Base-by-base conservation (phyloP, 1,140 invertebrate species). In the Matsumurasca onukii region DNA sequence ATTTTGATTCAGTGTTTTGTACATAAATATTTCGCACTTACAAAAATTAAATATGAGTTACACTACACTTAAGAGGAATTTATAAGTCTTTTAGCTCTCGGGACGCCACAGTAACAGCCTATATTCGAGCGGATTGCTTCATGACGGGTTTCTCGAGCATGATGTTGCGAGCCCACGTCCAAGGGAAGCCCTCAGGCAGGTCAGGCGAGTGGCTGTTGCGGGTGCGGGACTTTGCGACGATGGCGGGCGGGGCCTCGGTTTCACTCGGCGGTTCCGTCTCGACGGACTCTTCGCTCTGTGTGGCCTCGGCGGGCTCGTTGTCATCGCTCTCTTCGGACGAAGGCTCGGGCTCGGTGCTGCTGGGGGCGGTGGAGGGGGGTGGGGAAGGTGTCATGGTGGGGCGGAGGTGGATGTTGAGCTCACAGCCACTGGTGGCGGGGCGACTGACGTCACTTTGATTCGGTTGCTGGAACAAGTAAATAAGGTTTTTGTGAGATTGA, bases 351-450 rank as follows among this genome's bases (percentile, higher is more conserved):
- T 61, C 29, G 15, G 80, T 81, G 52, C 81, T 75, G 67, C 78
- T 81, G 76, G 82, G 80, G 73, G 81, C 80, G 27, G 80, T 81
- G 39, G 80, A 78, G 73, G 82, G 78, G 74, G 81, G 80, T 74
- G 82, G 80, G 70, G 78, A 80, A 75, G 80, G 68, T 78, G 80
- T 31, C 78, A 80, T 30, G 22, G 63, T 45, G n/a, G 59, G 5
- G 39, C 13, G 3, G 55, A n/a, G 24, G 55, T 13, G 25, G 55
- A 29, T 2, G 55, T 59, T 13, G 25, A 27, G 25, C 55, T 59
- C 55, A 30, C 67, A 59, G 67, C 57, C 57, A 31, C 17, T 15
- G 57, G 27, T 55, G 52, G 30, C n/a, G 45, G n/a, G 27, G 55
- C 9, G 9, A 39, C 29, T 31, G 52, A 55, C 22, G 45, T 55